Evolutionary conservation across 2,113 vertebrate genomes (phyloP).

Genomic region (Strix aluco): DNA sequence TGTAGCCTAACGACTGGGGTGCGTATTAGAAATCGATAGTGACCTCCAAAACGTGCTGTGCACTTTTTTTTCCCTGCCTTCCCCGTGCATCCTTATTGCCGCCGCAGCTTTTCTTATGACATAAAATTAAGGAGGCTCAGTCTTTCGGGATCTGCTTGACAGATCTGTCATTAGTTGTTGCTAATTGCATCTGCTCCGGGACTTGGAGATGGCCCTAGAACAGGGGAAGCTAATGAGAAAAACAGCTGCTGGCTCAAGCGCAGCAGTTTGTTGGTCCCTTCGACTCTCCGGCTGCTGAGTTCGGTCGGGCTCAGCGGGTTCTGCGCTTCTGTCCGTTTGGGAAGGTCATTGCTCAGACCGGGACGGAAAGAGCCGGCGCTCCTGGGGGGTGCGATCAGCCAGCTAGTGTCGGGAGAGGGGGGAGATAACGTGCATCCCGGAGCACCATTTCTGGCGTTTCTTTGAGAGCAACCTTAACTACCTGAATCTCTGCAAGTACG

Average conservation of each 20-base stretch:
- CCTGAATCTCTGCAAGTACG: not conserved
- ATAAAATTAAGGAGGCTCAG: not conserved
- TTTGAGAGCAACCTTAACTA: not conserved
- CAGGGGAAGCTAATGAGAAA: constrained; percentile 32
- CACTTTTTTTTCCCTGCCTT: not conserved
- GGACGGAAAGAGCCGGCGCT: not conserved
- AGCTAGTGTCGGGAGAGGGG: not conserved
- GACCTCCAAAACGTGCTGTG: constrained; percentile 39
- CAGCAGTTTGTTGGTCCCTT: not conserved
- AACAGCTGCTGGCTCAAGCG: not conserved
- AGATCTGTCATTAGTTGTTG: constrained; percentile 1
- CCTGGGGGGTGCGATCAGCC: not conserved
- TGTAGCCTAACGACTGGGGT: not conserved
- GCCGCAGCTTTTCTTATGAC: not conserved
- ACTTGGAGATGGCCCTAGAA: not conserved
- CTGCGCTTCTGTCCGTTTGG: not conserved
- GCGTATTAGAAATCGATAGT: not conserved
- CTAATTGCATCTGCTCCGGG: constrained; percentile 10
- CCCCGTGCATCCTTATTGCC: not conserved
- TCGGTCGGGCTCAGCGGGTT: not conserved
- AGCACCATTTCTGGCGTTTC: not conserved
- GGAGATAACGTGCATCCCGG: not conserved
- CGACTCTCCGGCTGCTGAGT: not conserved
- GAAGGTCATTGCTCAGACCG: constrained; percentile 37
- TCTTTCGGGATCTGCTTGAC: not conserved